These are phyloP conservation scores for Harpalus rubripes DNA, from an alignment of 2,888 invertebrate genomes.

Conservation along the genomic window DNA sequence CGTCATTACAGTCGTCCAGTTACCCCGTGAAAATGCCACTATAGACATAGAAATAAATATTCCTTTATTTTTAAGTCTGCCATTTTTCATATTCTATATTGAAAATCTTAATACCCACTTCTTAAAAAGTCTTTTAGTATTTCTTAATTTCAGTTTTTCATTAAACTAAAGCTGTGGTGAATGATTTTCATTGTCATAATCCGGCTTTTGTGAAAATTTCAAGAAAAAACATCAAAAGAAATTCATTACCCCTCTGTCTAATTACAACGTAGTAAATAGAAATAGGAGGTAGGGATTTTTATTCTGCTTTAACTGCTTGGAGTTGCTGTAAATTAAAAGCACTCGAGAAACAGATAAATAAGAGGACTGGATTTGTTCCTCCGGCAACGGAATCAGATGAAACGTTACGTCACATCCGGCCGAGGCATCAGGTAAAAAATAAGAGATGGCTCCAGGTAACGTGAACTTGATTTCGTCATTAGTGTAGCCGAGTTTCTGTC, in stretches of 20 bases:
- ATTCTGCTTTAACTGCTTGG: constrained; percentile 8
- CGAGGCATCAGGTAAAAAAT: constrained; percentile 34
- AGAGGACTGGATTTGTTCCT: constrained; percentile 46
- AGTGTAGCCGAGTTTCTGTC: not conserved
- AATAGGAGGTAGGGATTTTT: not conserved
- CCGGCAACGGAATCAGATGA: constrained; percentile 54
- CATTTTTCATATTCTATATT: not conserved
- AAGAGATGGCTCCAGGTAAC: constrained; percentile 43
- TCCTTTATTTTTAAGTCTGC: too few species aligned
- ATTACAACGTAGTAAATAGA: constrained; percentile 37
- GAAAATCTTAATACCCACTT: not conserved
- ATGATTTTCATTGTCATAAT: constrained; percentile 45
- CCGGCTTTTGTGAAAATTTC: constrained; percentile 29
- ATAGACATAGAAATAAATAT: too few species aligned
- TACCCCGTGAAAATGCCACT: too few species aligned
- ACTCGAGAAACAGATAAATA: constrained; percentile 50
- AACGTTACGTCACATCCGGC: constrained; percentile 60
- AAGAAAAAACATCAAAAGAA: constrained; percentile 51
- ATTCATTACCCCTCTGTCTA: constrained; percentile 24
- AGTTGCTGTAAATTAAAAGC: constrained; percentile 53
- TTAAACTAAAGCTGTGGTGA: constrained; percentile 26
- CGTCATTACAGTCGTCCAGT: too few species aligned
- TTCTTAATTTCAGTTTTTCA: constrained; percentile 27
- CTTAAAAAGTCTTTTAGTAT: not conserved
- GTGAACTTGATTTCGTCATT: constrained; percentile 27